Conservation (phyloP, 30 jellyfish, hydroid and myxozoan genomes). For the Chrysaora quinquecirrha region DNA sequence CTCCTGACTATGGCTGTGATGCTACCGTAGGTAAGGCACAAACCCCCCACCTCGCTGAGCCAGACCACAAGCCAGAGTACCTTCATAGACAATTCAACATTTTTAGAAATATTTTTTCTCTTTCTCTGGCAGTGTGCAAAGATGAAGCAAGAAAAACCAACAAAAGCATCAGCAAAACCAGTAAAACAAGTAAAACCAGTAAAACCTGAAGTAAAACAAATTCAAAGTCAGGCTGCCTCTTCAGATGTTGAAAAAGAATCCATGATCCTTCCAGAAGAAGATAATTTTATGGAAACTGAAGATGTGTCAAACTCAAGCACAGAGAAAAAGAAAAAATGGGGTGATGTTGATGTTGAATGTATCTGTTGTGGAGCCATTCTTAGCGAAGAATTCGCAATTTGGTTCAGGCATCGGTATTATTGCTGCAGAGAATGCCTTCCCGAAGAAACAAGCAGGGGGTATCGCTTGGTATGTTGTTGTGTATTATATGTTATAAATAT, state of each 20-base stretch:
- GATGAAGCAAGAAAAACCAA: no score
- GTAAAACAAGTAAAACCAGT: background rate
- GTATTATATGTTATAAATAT: no score
- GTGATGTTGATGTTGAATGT: slow-evolving; percentile 56
- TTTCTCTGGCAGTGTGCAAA: no score
- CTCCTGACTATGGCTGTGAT: no score
- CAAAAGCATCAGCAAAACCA: no score
- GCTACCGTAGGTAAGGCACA: no score
- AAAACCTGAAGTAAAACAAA: no score
- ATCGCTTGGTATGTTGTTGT: slow-evolving; percentile 45
- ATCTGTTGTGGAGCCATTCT: slow-evolving; percentile 61
- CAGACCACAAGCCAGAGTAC: no score
- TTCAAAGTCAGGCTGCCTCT: no score
- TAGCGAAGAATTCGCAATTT: slow-evolving; percentile 53
- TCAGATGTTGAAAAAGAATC: background rate
- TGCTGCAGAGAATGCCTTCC: slow-evolving; percentile 79
- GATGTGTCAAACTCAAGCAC: background rate
- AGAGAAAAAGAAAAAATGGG: slow-evolving; percentile 21
- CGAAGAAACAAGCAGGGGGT: slow-evolving; percentile 69
- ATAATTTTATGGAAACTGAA: background rate
- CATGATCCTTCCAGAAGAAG: background rate
- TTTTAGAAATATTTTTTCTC: no score
- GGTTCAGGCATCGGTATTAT: slow-evolving; percentile 65
- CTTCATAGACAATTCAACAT: no score
- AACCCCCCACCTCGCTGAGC: no score